Evolutionary conservation across 2,888 invertebrate genomes (phyloP).

Genomic region (Aspidiotus rigidus): DNA sequence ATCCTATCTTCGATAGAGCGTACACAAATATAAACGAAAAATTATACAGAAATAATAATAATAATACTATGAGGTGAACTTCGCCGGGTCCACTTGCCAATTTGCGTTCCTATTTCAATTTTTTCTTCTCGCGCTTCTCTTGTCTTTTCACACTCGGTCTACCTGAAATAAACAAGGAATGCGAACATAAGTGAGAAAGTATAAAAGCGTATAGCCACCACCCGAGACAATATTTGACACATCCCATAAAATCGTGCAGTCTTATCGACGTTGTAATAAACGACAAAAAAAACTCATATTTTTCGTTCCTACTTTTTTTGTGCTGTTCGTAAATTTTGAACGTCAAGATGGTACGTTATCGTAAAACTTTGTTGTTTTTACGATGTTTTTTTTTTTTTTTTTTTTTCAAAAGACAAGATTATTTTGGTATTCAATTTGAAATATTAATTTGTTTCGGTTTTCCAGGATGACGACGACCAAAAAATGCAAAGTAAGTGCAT

Average conservation of each 20-base stretch:
- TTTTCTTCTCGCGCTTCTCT: slow-evolving; percentile 5
- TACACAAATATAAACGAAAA: slow-evolving; percentile 9
- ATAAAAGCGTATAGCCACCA: too few species aligned
- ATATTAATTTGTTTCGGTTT: background rate
- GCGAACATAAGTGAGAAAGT: background rate
- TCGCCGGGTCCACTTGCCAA: slow-evolving; percentile 23
- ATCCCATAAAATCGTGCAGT: too few species aligned
- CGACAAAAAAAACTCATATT: background rate
- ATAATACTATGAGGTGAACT: slow-evolving; percentile 16
- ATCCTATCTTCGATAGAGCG: slow-evolving; percentile 15
- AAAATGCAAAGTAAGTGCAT: slow-evolving; percentile 41
- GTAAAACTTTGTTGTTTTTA: background rate
- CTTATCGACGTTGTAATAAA: background rate
- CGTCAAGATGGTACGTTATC: background rate
- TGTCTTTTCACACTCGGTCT: background rate
- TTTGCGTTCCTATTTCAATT: slow-evolving; percentile 28
- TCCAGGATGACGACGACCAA: slow-evolving; percentile 41
- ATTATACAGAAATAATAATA: slow-evolving; percentile 14
- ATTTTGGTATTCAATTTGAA: background rate
- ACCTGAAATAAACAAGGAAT: slow-evolving; percentile 26
- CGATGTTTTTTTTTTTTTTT: background rate
- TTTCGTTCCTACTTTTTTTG: too few species aligned
- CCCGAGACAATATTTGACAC: too few species aligned
- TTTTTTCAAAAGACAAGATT: background rate
- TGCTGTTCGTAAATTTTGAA: background rate